Evolutionary conservation across 64 coral and sea anemone species (phyloP), one percentile per base, ranked within the genome.

Genomic region (Astreopora myriophthalma): DNA sequence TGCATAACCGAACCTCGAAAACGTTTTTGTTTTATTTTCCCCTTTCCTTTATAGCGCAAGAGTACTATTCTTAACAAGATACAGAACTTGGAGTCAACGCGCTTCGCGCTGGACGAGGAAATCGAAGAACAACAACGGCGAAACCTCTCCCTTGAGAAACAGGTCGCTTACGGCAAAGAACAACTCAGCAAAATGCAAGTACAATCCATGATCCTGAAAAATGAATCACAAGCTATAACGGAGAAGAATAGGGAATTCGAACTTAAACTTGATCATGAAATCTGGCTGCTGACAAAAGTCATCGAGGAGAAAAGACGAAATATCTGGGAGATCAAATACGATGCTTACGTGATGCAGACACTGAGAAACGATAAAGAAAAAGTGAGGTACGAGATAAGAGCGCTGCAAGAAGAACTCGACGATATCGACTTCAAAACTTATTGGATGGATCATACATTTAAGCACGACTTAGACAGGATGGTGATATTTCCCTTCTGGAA

Each of bases 401-500:
- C 5, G 2, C 79, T 83, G 0, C 30, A 55, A 23, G 6, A 64
- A 5, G 25, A 63, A 8, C 8, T 64, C 33, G 34, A 38, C 6
- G 57, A 83, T 63, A 55, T 60, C n/a, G 48, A 63, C 19, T 34
- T 83, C 0, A 30, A 63, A 20, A 60, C 64, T 23, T 20, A 64
- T n/a, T 63, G 58, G 57, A 17, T 63, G 33, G 34, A 60, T 57
- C 1, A n/a, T 9, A 25, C 17, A 61, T 83, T 36, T 24, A 60
- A 37, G 30, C n/a, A 36, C 34, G 79, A 63, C 19, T 19, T 61
- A 22, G 57, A 34, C 16, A 83, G 32, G 11, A 83, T 83, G 79
- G 31, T 83, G 2, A 33, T 83, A 20, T 83, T 83, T 37, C 79
- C 79, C 10, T 83, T 64, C 8, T 83, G 79, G 79, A 83, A 63